Conservation (phyloP, 2,888 invertebrate species). For the Leptinotarsa juncta region DNA sequence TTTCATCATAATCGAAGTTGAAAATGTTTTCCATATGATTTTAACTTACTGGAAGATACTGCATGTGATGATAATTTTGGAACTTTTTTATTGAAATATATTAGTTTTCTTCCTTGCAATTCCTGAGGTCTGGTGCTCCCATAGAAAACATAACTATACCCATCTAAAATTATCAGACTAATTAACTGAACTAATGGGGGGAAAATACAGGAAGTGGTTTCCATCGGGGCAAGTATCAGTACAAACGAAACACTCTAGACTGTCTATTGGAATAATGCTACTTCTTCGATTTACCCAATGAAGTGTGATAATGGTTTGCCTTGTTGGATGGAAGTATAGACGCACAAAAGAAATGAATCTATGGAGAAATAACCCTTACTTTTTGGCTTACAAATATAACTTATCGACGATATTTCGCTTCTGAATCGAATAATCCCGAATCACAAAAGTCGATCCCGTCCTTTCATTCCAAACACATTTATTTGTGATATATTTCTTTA, state of each 20-base stretch:
- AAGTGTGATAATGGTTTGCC: constrained; percentile 10
- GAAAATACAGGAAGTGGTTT: not conserved
- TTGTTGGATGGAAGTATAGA: not conserved
- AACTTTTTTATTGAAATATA: no score
- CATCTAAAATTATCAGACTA: not conserved
- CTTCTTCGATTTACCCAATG: constrained; percentile 5
- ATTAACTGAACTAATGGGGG: not conserved
- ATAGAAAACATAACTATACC: not conserved
- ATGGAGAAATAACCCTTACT: constrained; percentile 4
- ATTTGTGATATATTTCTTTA: constrained; percentile 15
- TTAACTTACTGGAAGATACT: no score
- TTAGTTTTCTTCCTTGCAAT: not conserved
- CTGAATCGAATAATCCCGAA: constrained; percentile 17
- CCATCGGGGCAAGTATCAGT: no score
- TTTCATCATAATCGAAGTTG: no score
- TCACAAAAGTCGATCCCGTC: constrained; percentile 18
- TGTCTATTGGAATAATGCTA: constrained; percentile 4
- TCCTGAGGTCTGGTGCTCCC: not conserved
- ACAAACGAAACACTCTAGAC: not conserved
- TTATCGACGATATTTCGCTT: constrained; percentile 8
- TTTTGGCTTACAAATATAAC: constrained; percentile 7
- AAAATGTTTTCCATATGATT: no score
- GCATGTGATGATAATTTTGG: no score
- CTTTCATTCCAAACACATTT: constrained; percentile 17
- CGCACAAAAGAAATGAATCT: constrained; percentile 7